Base-by-base conservation (phyloP, 2,113 vertebrate genomes). In the Engraulis encrasicolus region DNA sequence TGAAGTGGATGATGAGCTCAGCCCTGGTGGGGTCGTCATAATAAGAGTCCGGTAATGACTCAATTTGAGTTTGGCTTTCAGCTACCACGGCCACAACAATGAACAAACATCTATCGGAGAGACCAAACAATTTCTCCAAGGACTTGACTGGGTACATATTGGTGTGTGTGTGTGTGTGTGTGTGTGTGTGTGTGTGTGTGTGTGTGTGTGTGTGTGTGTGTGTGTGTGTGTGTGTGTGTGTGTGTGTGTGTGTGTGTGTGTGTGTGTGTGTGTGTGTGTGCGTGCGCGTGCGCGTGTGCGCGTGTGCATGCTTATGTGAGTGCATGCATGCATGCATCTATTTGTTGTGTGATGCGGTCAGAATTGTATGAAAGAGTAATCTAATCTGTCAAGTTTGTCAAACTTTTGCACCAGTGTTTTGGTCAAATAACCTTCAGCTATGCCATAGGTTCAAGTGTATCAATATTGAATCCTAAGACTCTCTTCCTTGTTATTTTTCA, bases 21-120 rank as follows among this genome's bases (percentile, higher is more conserved):
- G 27, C 31, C 23, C 23, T 17, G 66, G 0, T 27, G 66, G 31
- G 66, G 31, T 23, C 14, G 66, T 15, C 31, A 17, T 74, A 31
- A 36, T 74, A 74, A 74, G 66, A 27, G 31, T 74, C 31, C 66
- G 34, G 27, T 74, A 34, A 74, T 74, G 66, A 74, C 23, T 74
- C 31, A 14, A 74, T 74, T 74, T 31, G 66, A 74, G 17, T 74
- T 15, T 23, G 66, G 66, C 12, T 14, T 34, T 34, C 66, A 74
- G 66, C 17, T 14, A 74, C 34, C 27, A 31, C 27, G 34, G 66
- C 66, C 12, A 74, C 66, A 31, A 74, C 34, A 74, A 74, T 74
- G 27, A 74, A 74, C 66, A 74, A n/a, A n/a, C 66, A 74, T 74
- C 23, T 31, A 27, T 31, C 31, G 66, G 2, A 31, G 66, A 74